Conservation (phyloP, 2,888 invertebrate genomes). For the Nymphalis urticae region DNA sequence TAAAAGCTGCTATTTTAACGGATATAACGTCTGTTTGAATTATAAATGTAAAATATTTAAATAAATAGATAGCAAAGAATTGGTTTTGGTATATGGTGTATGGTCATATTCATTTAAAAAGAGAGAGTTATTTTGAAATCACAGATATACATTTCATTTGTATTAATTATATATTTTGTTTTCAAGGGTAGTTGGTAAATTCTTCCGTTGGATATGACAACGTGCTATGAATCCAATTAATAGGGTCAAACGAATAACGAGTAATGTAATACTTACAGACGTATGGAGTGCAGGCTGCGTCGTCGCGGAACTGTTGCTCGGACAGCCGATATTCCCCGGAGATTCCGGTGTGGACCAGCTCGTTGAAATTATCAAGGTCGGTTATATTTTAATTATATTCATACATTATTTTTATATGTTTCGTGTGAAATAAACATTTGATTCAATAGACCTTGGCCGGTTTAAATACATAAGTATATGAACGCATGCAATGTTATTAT, state of each 20-base stretch:
- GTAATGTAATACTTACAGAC: slow-evolving; percentile 80
- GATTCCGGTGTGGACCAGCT: slow-evolving; percentile 99
- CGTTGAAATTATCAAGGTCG: slow-evolving; percentile 99
- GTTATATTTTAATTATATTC: slow-evolving; percentile 56
- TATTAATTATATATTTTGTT: too few relatives aligned
- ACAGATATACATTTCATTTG: too few relatives aligned
- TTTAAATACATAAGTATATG: not conserved
- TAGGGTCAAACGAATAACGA: not conserved
- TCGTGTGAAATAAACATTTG: not conserved
- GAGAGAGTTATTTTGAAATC: too few relatives aligned
- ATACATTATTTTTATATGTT: not conserved
- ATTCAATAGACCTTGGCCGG: not conserved
- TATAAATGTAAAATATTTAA: too few relatives aligned
- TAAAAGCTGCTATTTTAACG: too few relatives aligned
- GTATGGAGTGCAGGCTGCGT: slow-evolving; percentile 99
- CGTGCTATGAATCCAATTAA: not conserved
- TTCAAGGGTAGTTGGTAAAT: too few relatives aligned
- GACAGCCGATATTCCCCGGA: slow-evolving; percentile 99
- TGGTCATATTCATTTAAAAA: too few relatives aligned
- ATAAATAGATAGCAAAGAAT: too few relatives aligned
- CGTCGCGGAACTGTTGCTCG: slow-evolving; percentile 96
- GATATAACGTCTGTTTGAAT: too few relatives aligned
- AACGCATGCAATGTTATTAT: too few relatives aligned
- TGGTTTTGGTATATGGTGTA: too few relatives aligned
- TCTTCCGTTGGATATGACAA: too few relatives aligned